Percentiles rank a stretch among this genome's conserved stretches.
These are phyloP conservation scores for Actinia equina DNA, from an alignment of 64 coral and sea anemone genomes.

Conservation along the genomic window DNA sequence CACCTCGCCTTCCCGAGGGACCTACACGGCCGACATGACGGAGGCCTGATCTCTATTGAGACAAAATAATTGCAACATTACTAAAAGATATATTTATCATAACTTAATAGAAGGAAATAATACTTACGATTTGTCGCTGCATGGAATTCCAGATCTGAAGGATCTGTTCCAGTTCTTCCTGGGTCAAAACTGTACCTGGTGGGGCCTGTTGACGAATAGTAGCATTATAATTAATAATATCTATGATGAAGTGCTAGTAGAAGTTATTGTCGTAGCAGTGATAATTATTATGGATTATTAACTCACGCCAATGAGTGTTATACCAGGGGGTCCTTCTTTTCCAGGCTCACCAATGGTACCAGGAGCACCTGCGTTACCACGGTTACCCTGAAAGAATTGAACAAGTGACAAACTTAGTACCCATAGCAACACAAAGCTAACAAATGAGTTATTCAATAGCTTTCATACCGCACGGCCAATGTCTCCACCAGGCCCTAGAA, in stretches of 20 bases:
- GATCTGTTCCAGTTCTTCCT: slow-evolving; percentile 73
- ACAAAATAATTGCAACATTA: not conserved
- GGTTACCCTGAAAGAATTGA: slow-evolving; percentile 30
- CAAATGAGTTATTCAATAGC: not conserved
- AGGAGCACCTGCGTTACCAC: slow-evolving; percentile 21
- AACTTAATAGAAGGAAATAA: too few species aligned
- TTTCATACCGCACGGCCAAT: slow-evolving; percentile 23
- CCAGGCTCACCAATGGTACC: slow-evolving; percentile 41
- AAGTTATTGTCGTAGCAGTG: too few species aligned
- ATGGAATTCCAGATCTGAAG: slow-evolving; percentile 71
- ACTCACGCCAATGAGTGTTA: slow-evolving; percentile 79
- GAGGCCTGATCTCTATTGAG: slow-evolving; percentile 29
- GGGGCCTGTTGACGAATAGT: slow-evolving; percentile 40
- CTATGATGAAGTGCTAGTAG: not conserved
- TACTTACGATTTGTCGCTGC: slow-evolving; percentile 65
- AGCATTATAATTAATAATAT: not conserved
- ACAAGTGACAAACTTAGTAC: not conserved
- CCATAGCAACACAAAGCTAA: not conserved
- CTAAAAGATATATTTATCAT: too few species aligned
- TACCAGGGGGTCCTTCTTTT: slow-evolving; percentile 35
- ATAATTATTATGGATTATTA: not conserved
- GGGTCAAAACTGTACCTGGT: slow-evolving; percentile 39
- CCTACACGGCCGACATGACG: slow-evolving; percentile 19
- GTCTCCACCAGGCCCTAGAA: slow-evolving; percentile 20
- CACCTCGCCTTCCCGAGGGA: not conserved